Evolutionary conservation across 2,797 vertebrate species (phyloP).

Genomic region (Schizopygopsis pylzovi): DNA sequence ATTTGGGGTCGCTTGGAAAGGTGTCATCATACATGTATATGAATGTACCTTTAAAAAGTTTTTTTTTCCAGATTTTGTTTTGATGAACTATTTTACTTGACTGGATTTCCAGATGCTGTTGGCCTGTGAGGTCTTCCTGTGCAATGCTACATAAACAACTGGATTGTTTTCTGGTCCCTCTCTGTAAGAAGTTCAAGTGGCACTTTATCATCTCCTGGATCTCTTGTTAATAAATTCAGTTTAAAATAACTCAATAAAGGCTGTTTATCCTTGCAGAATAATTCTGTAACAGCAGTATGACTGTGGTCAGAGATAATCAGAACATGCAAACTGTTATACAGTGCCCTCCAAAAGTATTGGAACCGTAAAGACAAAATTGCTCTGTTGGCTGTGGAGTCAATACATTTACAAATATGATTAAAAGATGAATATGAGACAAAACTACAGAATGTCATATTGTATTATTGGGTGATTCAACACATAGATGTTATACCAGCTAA

Average conservation of each 20-base stretch:
- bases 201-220: slow-evolving; percentile 50
- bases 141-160: slow-evolving; percentile 47
- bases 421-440: too few species aligned
- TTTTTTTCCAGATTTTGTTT: slow-evolving; percentile 29
- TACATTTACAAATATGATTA: too few species aligned
- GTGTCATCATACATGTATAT: slow-evolving; percentile 22
- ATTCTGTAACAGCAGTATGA: neutral
- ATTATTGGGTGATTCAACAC: too few species aligned
- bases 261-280: neutral
- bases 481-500: too few species aligned
- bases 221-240: neutral
- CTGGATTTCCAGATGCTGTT: slow-evolving; percentile 29
- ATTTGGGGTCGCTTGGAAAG: slow-evolving; percentile 1
- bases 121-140: slow-evolving; percentile 48
- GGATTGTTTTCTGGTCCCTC: slow-evolving; percentile 58
- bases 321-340: neutral
- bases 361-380: too few species aligned
- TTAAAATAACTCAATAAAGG: neutral
- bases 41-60: slow-evolving; percentile 5
- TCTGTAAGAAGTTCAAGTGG: slow-evolving; percentile 53
- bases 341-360: too few species aligned
- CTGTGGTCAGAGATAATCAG: slow-evolving; percentile 8
- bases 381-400: too few species aligned
- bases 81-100: slow-evolving; percentile 25
- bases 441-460: too few species aligned